These are phyloP conservation scores for Drosophila tropicalis DNA, from an alignment of 1,140 invertebrate species.

Conservation along the genomic window DNA sequence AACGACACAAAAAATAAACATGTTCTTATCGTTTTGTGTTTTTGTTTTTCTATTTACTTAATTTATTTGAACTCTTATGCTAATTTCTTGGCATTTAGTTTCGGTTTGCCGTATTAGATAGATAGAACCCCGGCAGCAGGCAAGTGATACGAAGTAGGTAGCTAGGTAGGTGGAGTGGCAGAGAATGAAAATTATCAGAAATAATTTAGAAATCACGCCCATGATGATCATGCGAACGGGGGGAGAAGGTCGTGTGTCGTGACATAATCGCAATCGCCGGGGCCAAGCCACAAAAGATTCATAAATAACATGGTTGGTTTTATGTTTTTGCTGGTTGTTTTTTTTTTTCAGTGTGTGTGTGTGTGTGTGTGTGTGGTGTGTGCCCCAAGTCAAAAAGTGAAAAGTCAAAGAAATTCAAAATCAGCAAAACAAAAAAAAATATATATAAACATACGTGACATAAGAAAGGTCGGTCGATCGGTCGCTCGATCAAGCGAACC, in stretches of 20 bases:
- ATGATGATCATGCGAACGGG: background rate
- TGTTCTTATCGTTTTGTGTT: background rate
- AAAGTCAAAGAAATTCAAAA: constrained; percentile 42
- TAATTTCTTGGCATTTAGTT: constrained; percentile 23
- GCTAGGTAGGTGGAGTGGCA: background rate
- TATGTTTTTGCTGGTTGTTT: background rate
- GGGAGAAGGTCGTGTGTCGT: constrained; percentile 13
- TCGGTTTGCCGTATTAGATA: background rate
- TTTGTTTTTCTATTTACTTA: constrained; percentile 13
- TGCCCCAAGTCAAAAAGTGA: constrained; percentile 34
- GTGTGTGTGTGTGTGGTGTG: background rate
- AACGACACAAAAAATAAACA: background rate
- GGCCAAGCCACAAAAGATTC: constrained; percentile 8
- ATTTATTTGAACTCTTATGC: constrained; percentile 25
- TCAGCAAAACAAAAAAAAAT: constrained; percentile 32
- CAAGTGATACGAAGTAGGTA: background rate
- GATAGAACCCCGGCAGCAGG: background rate
- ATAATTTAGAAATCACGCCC: constrained; percentile 16
- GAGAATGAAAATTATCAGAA: background rate
- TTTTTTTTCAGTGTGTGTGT: background rate
- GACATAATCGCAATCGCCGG: constrained; percentile 15
- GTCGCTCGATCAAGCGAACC: background rate
- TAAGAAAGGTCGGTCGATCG: constrained; percentile 18
- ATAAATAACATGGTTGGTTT: constrained; percentile 9
- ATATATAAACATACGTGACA: constrained; percentile 25